These are phyloP conservation scores for Phenganax marumi DNA, from an alignment of 92 coral and sea anemone genomes.

Conservation along the genomic window DNA sequence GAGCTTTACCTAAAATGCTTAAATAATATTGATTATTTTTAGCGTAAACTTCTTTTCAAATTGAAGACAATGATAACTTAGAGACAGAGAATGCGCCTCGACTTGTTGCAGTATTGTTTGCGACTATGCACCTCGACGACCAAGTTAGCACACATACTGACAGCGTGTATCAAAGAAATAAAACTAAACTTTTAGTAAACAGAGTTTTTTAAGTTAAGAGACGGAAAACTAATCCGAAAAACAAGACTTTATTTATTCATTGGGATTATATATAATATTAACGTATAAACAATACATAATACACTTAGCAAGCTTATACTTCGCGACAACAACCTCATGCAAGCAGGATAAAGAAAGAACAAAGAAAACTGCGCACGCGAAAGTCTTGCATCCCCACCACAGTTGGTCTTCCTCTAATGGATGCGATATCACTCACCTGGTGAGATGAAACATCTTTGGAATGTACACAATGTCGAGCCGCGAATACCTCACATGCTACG, in stretches of 20 bases:
- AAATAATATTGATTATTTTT: background rate
- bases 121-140: no score
- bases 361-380: background rate
- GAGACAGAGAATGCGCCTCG: background rate
- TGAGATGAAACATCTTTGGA: slow-evolving; percentile 12
- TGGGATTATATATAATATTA: background rate
- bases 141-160: no score
- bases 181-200: no score
- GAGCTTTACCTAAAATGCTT: background rate
- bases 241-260: background rate
- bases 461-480: slow-evolving; percentile 11
- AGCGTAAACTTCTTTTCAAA: slow-evolving; percentile 16
- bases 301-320: background rate
- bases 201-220: background rate
- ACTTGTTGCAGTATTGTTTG: slow-evolving; percentile 15
- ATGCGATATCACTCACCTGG: slow-evolving; percentile 12
- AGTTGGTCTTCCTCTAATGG: background rate
- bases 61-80: slow-evolving; percentile 18
- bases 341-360: background rate
- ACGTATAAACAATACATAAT: background rate
- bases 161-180: no score
- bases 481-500: slow-evolving; percentile 22
- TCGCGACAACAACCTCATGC: background rate
- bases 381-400: background rate
- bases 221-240: background rate